Percentiles rank a stretch among this genome's conserved stretches.
phyloP scores from a whole-genome alignment of 2,888 invertebrate species.

The Watsonalla binaria region DNA sequence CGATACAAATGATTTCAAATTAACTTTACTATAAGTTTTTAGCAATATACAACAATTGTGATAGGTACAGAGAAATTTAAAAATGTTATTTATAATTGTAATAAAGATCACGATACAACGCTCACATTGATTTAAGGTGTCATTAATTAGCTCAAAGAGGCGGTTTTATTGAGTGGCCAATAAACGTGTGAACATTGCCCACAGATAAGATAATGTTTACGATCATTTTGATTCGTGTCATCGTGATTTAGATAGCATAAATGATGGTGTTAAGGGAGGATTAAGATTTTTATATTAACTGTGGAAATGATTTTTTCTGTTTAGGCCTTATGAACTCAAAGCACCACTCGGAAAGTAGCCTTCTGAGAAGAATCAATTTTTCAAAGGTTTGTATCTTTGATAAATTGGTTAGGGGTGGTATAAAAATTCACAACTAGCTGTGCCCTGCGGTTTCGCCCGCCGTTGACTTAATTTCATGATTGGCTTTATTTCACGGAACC shows the following conservation, averaged over 20 bases:
- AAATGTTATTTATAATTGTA: background rate
- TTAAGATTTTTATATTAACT: no score
- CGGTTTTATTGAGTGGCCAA: constrained; percentile 20
- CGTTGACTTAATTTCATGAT: no score
- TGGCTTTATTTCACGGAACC: no score
- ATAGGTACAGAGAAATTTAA: background rate
- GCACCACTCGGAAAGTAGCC: no score
- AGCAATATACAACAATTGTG: background rate
- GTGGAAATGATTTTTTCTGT: no score
- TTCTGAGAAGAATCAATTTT: no score
- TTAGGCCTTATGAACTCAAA: no score
- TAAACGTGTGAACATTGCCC: constrained; percentile 19
- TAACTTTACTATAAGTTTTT: background rate
- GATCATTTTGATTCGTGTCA: constrained; percentile 19
- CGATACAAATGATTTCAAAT: no score
- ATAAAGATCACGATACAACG: constrained; percentile 18
- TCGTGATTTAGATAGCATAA: constrained; percentile 17
- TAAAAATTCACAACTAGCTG: no score
- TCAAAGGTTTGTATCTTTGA: no score
- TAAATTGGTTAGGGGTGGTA: no score
- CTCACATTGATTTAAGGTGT: constrained; percentile 16
- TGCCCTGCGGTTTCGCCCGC: no score
- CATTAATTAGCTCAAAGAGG: constrained; percentile 20
- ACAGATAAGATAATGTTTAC: constrained; percentile 23
- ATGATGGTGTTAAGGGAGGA: background rate